Conservation (phyloP, 1,140 invertebrate species). For the Drosophila ironensis region DNA sequence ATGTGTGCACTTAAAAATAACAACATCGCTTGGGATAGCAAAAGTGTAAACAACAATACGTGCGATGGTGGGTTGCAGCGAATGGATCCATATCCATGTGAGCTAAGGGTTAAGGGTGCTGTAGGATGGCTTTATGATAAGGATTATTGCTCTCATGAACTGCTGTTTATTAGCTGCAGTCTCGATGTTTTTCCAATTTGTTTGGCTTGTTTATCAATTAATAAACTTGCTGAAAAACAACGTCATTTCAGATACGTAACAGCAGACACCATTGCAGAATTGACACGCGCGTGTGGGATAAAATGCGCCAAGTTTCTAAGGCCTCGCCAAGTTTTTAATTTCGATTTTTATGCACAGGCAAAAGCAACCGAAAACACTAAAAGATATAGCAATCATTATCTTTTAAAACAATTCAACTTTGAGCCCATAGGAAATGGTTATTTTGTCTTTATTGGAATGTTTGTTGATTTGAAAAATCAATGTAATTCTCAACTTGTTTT, state of each 20-base stretch:
- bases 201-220: slow-evolving; percentile 18
- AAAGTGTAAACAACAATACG: slow-evolving; percentile 45
- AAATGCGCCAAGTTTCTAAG: slow-evolving; percentile 23
- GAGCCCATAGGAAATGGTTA: no score
- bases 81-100: neutral
- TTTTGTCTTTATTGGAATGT: no score
- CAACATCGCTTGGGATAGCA: slow-evolving; percentile 29
- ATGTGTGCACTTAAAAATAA: slow-evolving; percentile 36
- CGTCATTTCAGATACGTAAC: slow-evolving; percentile 3
- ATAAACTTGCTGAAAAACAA: slow-evolving; percentile 21
- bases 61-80: slow-evolving; percentile 3
- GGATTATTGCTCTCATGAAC: neutral
- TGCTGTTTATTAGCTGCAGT: neutral
- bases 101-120: neutral
- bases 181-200: neutral
- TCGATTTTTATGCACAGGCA: slow-evolving; percentile 13
- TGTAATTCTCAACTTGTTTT: no score
- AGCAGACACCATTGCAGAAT: neutral
- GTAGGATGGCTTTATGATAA: neutral
- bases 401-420: no score
- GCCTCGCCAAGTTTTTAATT: slow-evolving; percentile 16
- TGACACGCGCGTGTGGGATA: slow-evolving; percentile 39
- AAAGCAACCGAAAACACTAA: no score
- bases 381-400: no score
- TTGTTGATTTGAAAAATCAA: no score